Evolutionary conservation across 2,888 invertebrate genomes (phyloP), one percentile per base, ranked within the genome.

Genomic region (Drosophila tripunctata): DNA sequence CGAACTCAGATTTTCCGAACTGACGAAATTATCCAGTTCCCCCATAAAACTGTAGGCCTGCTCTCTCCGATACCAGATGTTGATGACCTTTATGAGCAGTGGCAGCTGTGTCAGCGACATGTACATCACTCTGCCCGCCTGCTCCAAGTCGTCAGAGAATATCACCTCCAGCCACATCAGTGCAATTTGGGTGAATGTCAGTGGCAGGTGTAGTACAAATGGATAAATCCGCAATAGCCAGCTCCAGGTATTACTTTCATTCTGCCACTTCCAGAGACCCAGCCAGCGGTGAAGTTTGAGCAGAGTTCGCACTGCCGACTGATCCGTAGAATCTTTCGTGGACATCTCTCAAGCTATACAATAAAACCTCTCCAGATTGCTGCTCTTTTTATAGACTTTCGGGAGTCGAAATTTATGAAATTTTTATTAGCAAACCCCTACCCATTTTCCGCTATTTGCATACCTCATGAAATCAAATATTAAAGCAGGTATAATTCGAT

Each of bases 131-230:
- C 80, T 70, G 14, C 73, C 71, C 1, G 76, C 80, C 21, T 85
- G 54, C 8, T 81, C 67, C 4, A 88, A 41, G 4, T 61, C 66
- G 0, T 51, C n/a, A 1, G 88, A 65, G n/a, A 56, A 57, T 0
- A 82, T 4, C 0, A 72, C 67, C 31, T 88, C 73, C 3, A 78
- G 3, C 75, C 82, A 88, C 82, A 80, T 87, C 0, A 89, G 67
- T 3, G 50, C 45, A 5, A 72, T 50, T 7, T 48, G 71, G 0
- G 72, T 71, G 8, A 86, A 78, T 0, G 75, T 75, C 5, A 84
- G 4, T 3, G 87, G 82, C 14, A 87, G 12, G 12, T 87, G 77
- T 15, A 88, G 21, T 0, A 55, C 4, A n/a, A 41, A 71, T 0
- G 78, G 73, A 57, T 78, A 76, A 3, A 54, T 35, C 1, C 56